Evolutionary conservation across 92 coral and sea anemone species (phyloP).

Genomic region (Zoanthus solanderi): DNA sequence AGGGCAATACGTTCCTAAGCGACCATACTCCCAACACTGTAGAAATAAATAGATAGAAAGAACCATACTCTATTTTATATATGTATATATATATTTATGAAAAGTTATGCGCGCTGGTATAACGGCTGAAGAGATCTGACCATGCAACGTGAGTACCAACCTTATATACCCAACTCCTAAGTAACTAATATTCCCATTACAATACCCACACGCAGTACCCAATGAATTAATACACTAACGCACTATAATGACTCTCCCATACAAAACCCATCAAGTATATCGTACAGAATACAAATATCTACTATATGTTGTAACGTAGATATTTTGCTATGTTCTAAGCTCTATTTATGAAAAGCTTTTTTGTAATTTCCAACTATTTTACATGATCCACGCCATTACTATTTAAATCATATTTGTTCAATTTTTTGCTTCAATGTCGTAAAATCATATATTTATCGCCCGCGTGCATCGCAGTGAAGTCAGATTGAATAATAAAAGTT

Average conservation of each 20-base stretch:
- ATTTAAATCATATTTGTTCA: no score
- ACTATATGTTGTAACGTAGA: no score
- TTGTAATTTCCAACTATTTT: no score
- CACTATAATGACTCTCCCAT: not conserved
- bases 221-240: not conserved
- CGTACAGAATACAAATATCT: no score
- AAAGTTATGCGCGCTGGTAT: not conserved
- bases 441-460: no score
- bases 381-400: no score
- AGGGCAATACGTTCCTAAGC: not conserved
- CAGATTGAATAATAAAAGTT: no score
- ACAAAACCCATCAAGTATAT: not conserved
- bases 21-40: not conserved
- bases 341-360: no score
- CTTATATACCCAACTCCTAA: not conserved
- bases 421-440: no score
- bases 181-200: not conserved
- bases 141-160: not conserved
- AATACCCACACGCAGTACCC: constrained; percentile 6
- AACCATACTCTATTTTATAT: not conserved
- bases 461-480: no score
- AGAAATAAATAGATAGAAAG: not conserved
- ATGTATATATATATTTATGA: not conserved
- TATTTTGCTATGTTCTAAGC: no score
- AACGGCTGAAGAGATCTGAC: constrained; percentile 21